A percentile compares a stretch with the other conserved stretches of the same genome.
Evolutionary conservation across 2,888 invertebrate species (phyloP).

Genomic region (Tetheella fluctuosa): DNA sequence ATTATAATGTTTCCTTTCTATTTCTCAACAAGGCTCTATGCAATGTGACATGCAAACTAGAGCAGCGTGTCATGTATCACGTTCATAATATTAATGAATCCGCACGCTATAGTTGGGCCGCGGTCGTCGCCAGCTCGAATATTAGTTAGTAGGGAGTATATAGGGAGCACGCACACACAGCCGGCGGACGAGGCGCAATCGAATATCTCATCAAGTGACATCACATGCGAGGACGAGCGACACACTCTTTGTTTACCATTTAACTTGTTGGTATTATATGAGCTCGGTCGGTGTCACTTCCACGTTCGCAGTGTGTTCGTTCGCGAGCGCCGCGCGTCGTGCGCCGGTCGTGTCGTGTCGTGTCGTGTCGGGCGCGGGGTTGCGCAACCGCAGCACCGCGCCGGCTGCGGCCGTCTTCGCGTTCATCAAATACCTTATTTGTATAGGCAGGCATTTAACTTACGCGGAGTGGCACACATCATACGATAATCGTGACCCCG

Average conservation of each 20-base stretch:
- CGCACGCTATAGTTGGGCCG: neutral
- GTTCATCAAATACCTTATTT: conserved; percentile 13
- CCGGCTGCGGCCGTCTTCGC: conserved; percentile 10
- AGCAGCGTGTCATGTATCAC: neutral
- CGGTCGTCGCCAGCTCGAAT: neutral
- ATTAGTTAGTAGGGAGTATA: neutral
- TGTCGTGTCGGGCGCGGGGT: conserved; percentile 10
- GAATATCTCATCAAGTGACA: neutral
- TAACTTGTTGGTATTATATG: neutral
- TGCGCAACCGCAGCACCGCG: conserved; percentile 9
- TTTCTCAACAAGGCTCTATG: neutral
- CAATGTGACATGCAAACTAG: neutral
- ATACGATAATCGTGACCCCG: conserved; percentile 3
- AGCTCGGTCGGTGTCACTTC: conserved; percentile 9
- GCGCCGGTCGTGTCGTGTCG: conserved; percentile 14
- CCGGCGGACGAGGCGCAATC: conserved; percentile 5
- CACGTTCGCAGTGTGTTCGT: neutral
- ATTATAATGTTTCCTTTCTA: neutral
- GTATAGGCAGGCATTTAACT: conserved; percentile 15
- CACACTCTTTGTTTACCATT: neutral
- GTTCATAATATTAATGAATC: neutral
- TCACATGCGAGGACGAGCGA: neutral
- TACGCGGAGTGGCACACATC: neutral
- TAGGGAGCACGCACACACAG: neutral
- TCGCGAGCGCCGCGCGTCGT: conserved; percentile 18